Base-by-base conservation (phyloP, 2,113 vertebrate genomes). In the Nycticebus coucang region DNA sequence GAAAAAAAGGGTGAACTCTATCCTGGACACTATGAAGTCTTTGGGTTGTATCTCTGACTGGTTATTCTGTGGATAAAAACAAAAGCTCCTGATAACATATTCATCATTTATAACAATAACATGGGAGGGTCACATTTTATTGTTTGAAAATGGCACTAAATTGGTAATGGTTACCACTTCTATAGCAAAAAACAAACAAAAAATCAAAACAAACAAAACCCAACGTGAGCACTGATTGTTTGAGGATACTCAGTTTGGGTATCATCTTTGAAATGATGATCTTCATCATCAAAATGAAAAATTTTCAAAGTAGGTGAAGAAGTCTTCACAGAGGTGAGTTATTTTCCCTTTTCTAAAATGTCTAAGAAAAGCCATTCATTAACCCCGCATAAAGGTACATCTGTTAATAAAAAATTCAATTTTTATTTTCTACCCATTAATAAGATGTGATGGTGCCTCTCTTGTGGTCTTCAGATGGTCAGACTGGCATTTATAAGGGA, bases 351-450 rank as follows among this genome's bases (percentile, higher is more conserved):
- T 94, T 91, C 18, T 19, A 89, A 93, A 87, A 71, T 92, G 41
- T 72, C 45, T 77, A 92, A 77, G 75, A 66, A 91, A 71, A 97
- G 19, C 1, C 45, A 81, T 94, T 77, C 30, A 79, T 92, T 88
- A 13, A 41, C 15, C 68, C 4, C 26, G 35, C 74, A 83, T 89
- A 84, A 82, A 95, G 15, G 71, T 21, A 60, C 5, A 84, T 24
- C 28, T 79, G 53, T 45, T 33, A 85, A 91, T 84, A 86, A 72
- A 85, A 74, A 78, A 21, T 50, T 50, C 14, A 59, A 53, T 90
- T 94, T 89, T 90, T 66, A 92, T 89, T 93, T 45, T 80, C 11
- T 72, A 72, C 57, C 64, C n/a, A 78, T 18, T 75, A 89, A 21
- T 72, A 85, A 80, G 17, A 93, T 78, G 72, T 33, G 30, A 78